Base-by-base conservation (phyloP, 2,797 vertebrate species). In the Pseudochaenichthys georgianus region DNA sequence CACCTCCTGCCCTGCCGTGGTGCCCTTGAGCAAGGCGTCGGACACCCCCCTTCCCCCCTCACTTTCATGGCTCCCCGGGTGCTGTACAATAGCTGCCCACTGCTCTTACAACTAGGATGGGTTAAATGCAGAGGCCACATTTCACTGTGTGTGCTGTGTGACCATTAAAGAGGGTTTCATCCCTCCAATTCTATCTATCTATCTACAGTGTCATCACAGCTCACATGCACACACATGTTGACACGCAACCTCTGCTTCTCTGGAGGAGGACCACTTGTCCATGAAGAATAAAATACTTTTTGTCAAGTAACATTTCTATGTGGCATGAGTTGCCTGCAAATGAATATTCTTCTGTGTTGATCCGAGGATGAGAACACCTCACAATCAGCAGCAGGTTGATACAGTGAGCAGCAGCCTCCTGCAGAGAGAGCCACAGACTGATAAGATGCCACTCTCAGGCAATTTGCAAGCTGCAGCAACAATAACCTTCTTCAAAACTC, bases 401-500 rank as follows among this genome's bases (percentile, higher is more conserved):
- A 58, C 75, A 54, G 75, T 13, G 17, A 75, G 58, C 47, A 52
- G 70, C 31, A 21, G 54, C 78, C 59, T 63, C 77, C 78, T 63
- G 70, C 83, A 46, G 81, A 2, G 62, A 67, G 41, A 75, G 72
- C 64, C 51, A 57, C 72, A 63, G 53, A 64, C 73, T 68, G 73
- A 77, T 47, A 74, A 79, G 73, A 89, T 58, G 78, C 77, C 80
- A 82, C 80, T 88, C 72, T 82, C 46, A 73, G 59, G 47, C 62
- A 82, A 81, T 86, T 82, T 86, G 57, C 46, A 62, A 38, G 12
- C 47, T 60, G 43, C 55, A 53, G 46, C 64, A 73, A 80, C 76
- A 80, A 57, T 68, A 80, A 66, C 17, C 0, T 2, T 45, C 38
- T 42, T 70, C 64, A 41, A 71, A 68, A 68, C 67, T 68, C 72